Percentiles rank a stretch among this genome's conserved stretches.
Conservation (phyloP, 2,888 invertebrate genomes). For the Octonoba sinensis region DNA sequence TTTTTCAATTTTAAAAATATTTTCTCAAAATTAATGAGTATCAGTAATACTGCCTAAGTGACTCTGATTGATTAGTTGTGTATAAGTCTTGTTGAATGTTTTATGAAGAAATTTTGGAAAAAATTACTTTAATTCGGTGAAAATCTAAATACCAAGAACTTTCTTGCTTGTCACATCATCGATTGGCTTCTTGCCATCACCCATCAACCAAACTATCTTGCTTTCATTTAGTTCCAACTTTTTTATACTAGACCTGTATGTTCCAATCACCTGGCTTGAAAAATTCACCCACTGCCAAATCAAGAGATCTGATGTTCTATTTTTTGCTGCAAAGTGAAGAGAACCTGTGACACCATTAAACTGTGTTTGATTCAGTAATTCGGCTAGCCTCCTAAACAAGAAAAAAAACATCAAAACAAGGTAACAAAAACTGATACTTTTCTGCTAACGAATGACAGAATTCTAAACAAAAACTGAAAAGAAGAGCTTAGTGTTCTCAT, state of each 20-base stretch:
- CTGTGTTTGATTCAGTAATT: constrained; percentile 78
- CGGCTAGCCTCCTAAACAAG: constrained; percentile 75
- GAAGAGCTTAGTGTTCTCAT: neutral
- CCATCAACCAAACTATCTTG: constrained; percentile 78
- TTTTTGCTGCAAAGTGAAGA: constrained; percentile 80
- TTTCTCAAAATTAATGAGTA: too few species aligned
- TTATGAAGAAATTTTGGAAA: too few species aligned
- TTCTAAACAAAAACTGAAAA: neutral
- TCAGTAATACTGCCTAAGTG: too few species aligned
- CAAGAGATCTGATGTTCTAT: constrained; percentile 73
- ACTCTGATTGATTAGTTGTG: too few species aligned
- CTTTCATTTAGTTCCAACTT: constrained; percentile 75
- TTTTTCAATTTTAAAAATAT: too few species aligned
- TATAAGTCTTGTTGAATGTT: too few species aligned
- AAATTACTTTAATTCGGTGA: too few species aligned
- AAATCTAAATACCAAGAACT: too few species aligned
- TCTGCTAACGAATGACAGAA: too few species aligned
- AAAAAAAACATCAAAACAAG: neutral
- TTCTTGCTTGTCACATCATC: constrained; percentile 75
- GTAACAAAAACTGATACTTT: too few species aligned
- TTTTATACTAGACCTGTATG: constrained; percentile 67
- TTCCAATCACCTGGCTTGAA: constrained; percentile 69
- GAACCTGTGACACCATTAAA: constrained; percentile 82
- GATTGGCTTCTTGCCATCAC: constrained; percentile 76
- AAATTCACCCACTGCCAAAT: constrained; percentile 71